Evolutionary conservation across 2,113 vertebrate species (phyloP), one percentile per base, ranked within the genome.

Genomic region (Zosterops borbonicus): DNA sequence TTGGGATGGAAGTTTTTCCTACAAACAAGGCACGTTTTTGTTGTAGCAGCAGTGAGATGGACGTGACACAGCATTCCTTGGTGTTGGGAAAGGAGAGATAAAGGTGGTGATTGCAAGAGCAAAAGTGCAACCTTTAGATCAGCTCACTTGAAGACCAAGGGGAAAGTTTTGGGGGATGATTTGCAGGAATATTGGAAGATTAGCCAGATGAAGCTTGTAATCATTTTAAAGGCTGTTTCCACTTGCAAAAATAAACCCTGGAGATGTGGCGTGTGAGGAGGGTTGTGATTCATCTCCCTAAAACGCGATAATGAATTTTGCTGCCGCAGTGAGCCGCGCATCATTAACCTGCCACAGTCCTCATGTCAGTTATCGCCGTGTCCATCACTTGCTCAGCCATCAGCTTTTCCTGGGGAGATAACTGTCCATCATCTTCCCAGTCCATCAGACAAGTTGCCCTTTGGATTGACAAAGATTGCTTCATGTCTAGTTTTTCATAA

Each of bases 301-400:
- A 39, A 41, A 82, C 5, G 6, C 41, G 75, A 3, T 42, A 3
- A 23, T 42, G 89, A 31, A 14, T 81, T 86, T 85, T 56, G 14
- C 35, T 74, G 42, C 4, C 12, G 42, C 8, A 22, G 29, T 16
- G 76, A 69, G 58, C 44, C 6, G 24, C 49, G 4, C 62, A 64
- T 95, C 82, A 49, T 91, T 85, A 92, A n/a, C 93, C 62, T 93
- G 83, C 70, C 9, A 2, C 29, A 44, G 69, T 89, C 59, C 67
- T 22, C 0, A 0, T 76, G 58, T 16, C 87, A 58, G 83, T 58
- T 27, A 44, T 47, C 79, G 59, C 49, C 3, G 1, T 29, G 92
- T 31, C 83, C 80, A 41, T 90, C 93, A 60, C 42, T 77, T 24
- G 88, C 92, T 52, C 94, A 96, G 90, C 17, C 83, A 52, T 56